Percentiles rank a stretch among this genome's conserved stretches.
Evolutionary conservation across 2,113 vertebrate species (phyloP).

Genomic region (Oxygymnocypris stewartii): DNA sequence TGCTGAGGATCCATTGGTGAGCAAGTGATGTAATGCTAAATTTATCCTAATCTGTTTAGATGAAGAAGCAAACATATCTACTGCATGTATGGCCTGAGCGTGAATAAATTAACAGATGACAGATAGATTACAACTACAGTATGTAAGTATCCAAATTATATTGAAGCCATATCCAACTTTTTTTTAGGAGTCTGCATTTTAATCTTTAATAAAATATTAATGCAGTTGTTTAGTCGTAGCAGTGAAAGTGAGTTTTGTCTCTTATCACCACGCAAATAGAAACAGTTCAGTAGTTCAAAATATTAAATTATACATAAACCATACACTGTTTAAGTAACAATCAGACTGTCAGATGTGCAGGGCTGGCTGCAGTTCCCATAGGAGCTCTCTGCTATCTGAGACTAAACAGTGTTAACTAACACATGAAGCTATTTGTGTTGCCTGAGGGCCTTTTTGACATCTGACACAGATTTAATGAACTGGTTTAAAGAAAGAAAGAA

Average conservation of each 20-base stretch:
- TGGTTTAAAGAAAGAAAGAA: neutral
- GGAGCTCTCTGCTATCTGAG: neutral
- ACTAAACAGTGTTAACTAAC: conserved; percentile 25
- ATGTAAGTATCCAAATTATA: neutral
- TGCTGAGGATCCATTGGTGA: neutral
- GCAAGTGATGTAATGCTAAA: neutral
- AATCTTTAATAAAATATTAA: neutral
- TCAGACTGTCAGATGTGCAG: neutral
- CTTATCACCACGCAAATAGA: neutral
- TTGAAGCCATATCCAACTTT: neutral
- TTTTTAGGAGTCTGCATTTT: neutral
- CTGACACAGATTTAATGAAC: neutral
- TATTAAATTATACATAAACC: conserved; percentile 25
- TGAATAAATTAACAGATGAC: neutral
- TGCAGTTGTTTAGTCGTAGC: neutral
- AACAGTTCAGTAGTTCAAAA: neutral
- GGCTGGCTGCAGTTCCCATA: neutral
- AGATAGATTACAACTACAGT: neutral
- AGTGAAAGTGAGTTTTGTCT: neutral
- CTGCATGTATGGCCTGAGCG: too few species aligned
- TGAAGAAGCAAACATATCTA: neutral
- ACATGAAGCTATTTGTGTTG: neutral
- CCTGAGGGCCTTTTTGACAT: neutral
- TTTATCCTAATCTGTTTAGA: neutral
- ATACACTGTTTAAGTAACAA: conserved; percentile 2